Conservation (phyloP, 2,888 invertebrate species). For the Cosmorhoe ocellata region DNA sequence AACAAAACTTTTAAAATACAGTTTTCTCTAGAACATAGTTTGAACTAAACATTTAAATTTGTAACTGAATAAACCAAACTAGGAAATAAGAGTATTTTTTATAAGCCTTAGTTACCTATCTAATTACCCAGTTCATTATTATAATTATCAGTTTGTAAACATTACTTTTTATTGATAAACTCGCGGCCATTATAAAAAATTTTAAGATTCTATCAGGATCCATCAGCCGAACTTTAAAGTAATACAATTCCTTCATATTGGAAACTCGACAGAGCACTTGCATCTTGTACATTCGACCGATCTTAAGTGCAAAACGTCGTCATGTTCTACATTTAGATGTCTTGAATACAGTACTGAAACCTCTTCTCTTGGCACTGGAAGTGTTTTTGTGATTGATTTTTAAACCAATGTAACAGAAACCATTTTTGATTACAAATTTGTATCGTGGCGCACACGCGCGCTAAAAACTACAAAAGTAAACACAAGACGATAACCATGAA, state of each 20-base stretch:
- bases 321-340: constrained; percentile 51
- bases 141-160: no score
- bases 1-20: no score
- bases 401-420: no score
- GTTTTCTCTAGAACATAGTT: no score
- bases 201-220: background rate
- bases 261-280: constrained; percentile 46
- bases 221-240: constrained; percentile 5
- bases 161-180: no score
- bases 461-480: background rate
- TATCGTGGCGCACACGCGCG: no score
- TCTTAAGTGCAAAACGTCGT: constrained; percentile 58
- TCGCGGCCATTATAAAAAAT: no score
- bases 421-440: background rate
- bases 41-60: no score
- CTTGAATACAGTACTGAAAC: constrained; percentile 31
- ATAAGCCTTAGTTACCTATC: no score
- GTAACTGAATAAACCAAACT: no score
- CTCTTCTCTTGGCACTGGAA: constrained; percentile 22
- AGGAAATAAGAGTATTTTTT: no score
- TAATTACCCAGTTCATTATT: no score
- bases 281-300: constrained; percentile 48
- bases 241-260: constrained; percentile 31
- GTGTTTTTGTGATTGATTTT: constrained; percentile 17
- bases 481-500: background rate